Conservation (phyloP, 2,888 invertebrate genomes). For the Pheosia tremula region DNA sequence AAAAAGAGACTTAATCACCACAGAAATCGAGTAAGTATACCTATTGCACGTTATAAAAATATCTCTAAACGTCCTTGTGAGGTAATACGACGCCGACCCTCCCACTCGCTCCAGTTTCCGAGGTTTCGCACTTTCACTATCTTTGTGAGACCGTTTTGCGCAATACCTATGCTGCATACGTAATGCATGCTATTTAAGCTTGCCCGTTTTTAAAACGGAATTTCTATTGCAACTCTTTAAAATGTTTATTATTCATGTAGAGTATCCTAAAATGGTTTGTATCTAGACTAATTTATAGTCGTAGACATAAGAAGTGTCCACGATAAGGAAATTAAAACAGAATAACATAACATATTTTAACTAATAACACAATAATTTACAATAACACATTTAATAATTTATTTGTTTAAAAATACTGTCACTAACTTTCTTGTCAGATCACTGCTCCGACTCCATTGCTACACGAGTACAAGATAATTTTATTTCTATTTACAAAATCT, state of each 20-base stretch:
- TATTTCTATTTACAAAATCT: conserved; percentile 59
- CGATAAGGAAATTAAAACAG: neutral
- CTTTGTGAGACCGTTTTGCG: conserved; percentile 71
- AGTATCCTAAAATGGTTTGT: no score
- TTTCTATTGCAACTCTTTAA: neutral
- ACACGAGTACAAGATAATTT: conserved; percentile 44
- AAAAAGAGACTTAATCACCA: conserved; percentile 20
- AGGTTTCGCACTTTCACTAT: conserved; percentile 76
- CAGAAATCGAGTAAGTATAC: conserved; percentile 21
- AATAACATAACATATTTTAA: no score
- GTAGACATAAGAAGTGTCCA: no score
- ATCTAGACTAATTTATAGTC: no score
- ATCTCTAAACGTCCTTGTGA: conserved; percentile 72
- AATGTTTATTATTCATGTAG: neutral
- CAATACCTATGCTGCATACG: conserved; percentile 54
- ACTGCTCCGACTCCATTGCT: conserved; percentile 24
- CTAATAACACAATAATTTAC: neutral
- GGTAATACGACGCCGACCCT: conserved; percentile 59
- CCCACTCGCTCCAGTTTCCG: conserved; percentile 73
- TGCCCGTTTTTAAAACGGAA: conserved; percentile 10
- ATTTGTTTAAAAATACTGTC: conserved; percentile 20
- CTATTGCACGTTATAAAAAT: conserved; percentile 43
- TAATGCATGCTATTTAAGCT: conserved; percentile 37
- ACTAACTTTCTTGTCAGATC: conserved; percentile 17
- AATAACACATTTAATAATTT: conserved; percentile 11